These are phyloP conservation scores for Apodemus agrarius DNA, from an alignment of 2,797 vertebrate genomes.

Conservation along the genomic window DNA sequence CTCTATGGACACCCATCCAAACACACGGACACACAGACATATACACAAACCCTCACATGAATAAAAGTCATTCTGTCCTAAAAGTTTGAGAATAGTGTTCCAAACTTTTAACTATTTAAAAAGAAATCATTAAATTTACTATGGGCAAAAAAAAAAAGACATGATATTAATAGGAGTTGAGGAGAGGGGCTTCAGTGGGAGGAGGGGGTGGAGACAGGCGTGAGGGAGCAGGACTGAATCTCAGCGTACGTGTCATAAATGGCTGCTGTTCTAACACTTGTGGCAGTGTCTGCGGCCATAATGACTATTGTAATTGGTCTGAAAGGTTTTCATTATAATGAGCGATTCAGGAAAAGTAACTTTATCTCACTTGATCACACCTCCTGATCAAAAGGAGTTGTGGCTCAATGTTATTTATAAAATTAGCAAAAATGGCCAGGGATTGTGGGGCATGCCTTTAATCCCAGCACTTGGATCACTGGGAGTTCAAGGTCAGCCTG, in stretches of 20 bases:
- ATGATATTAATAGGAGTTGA: neutral
- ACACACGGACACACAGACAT: neutral
- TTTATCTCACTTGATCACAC: slow-evolving; percentile 37
- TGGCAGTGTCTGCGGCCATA: neutral
- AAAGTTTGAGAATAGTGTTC: neutral
- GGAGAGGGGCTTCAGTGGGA: neutral
- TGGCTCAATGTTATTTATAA: neutral
- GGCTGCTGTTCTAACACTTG: neutral
- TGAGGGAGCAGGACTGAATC: neutral
- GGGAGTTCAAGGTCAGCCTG: neutral
- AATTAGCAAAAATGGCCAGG: slow-evolving; percentile 18
- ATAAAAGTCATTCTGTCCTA: neutral
- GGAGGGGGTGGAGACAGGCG: neutral
- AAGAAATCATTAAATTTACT: neutral
- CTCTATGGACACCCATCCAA: neutral
- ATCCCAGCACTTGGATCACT: neutral
- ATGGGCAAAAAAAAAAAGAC: neutral
- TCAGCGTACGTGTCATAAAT: neutral
- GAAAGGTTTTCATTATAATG: slow-evolving; percentile 9
- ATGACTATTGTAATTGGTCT: neutral
- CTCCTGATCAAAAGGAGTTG: slow-evolving; percentile 15
- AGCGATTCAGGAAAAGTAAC: neutral
- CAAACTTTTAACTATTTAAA: slow-evolving; percentile 13
- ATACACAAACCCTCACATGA: neutral
- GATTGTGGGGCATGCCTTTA: neutral